phyloP scores from a whole-genome alignment of 2,113 vertebrate species.

The Vireo altiloquus region DNA sequence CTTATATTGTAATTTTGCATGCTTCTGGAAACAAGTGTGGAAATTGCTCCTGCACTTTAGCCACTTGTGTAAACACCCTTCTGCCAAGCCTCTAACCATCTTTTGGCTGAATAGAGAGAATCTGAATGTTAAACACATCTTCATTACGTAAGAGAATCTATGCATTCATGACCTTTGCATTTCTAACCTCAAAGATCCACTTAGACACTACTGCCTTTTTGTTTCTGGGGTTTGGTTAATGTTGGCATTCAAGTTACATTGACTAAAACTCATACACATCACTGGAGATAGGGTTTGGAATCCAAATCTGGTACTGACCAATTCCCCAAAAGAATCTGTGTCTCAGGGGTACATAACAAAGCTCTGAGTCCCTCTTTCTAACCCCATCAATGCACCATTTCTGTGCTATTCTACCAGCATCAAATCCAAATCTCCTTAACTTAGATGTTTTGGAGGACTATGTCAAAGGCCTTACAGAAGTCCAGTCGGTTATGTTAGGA shows the following conservation, averaged over 20 bases:
- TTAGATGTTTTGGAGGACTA: neutral
- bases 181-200: neutral
- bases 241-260: neutral
- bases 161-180: neutral
- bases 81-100: neutral
- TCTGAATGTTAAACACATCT: neutral
- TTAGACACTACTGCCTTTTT: neutral
- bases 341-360: neutral
- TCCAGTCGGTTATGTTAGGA: neutral
- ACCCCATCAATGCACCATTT: neutral
- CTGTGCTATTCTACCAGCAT: neutral
- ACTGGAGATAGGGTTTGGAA: neutral
- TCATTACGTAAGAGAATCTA: neutral
- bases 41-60: neutral
- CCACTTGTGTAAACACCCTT: neutral
- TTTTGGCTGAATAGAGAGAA: neutral
- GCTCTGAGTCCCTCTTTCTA: neutral
- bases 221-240: neutral
- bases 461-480: neutral
- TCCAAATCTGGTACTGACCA: neutral
- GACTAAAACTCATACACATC: neutral
- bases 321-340: neutral
- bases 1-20: neutral
- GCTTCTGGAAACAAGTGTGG: neutral
- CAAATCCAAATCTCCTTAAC: neutral